Base-by-base conservation (phyloP, 2,888 invertebrate genomes). In the Lepidocyrtinus sp. region DNA sequence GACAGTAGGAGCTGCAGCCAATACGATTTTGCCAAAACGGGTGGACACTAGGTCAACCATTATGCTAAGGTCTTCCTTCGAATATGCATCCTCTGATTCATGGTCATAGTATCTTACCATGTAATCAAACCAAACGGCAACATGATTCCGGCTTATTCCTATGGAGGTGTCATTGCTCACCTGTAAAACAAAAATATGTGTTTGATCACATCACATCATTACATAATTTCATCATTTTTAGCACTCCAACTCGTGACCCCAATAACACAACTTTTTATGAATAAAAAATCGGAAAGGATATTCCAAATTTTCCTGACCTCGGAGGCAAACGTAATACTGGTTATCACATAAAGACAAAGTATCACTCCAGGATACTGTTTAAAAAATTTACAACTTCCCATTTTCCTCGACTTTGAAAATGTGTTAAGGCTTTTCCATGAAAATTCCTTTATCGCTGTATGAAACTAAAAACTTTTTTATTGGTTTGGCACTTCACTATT, bases 111-210 rank as follows among this genome's bases (percentile, higher is more conserved):
- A 65, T 2, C 73, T 24, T 0, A 73, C 73, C 2, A 55, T 21
- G 27, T 73, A 59, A 22, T 73, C 73, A 27, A 73, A 73, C 65
- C 65, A 73, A 12, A 73, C 73, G 2, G 55, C 12, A 0, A 73
- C 9, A n/a, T 73, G 65, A 9, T 65, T 24, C 27, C 73, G 55
- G 17, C 55, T 55, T 3, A 55, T 55, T 7, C 9, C 55, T 3
- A 17, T n/a, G 9, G 55, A 7, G 17, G 3, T 17, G 17, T 55
- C 17, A 3, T 5, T n/a, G 5, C 17, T n/a, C 3, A n/a, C 55
- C 5, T 55, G 3, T 17, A 36, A 36, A 36, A 17, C 55, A 9
- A 12, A 55, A n/a, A n/a, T n/a, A n/a, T n/a, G n/a, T n/a, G n/a
- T 55, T 12, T 36, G 12, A n/a, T 55, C 17, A 55, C 9, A 55